phyloP scores from a whole-genome alignment of 2,888 invertebrate species.

The Neoascia interrupta region DNA sequence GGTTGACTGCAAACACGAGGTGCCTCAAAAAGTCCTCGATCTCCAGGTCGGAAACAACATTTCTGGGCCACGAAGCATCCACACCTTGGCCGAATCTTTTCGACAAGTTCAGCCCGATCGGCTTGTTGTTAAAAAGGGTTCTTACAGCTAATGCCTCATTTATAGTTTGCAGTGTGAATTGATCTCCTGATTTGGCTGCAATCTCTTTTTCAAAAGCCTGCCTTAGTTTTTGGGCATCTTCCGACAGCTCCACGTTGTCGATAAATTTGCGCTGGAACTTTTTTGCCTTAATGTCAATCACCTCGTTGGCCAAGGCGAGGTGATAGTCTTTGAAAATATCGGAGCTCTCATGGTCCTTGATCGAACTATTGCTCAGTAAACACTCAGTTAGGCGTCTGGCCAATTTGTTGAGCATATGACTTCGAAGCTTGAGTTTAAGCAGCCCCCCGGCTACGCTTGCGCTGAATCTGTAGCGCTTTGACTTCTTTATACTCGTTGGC shows the following conservation, averaged over 20 bases:
- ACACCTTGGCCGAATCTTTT: not conserved
- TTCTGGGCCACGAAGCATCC: not conserved
- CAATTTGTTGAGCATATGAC: not conserved
- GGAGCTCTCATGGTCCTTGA: not conserved
- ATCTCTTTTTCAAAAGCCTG: too few relatives aligned
- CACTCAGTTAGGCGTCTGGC: not conserved
- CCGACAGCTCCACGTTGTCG: not conserved
- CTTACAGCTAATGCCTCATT: too few relatives aligned
- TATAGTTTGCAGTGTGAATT: too few relatives aligned
- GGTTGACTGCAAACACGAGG: not conserved
- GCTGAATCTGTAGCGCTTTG: not conserved
- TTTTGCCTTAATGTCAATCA: not conserved
- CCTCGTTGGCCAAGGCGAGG: not conserved
- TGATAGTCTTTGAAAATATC: not conserved
- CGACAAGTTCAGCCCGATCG: too few relatives aligned
- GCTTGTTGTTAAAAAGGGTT: too few relatives aligned
- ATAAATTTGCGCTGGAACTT: not conserved
- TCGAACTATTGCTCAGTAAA: not conserved
- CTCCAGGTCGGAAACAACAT: not conserved
- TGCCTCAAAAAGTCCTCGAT: not conserved
- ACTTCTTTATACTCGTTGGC: not conserved
- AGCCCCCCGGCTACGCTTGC: too few relatives aligned
- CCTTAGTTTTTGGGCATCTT: not conserved
- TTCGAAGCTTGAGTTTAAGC: too few relatives aligned
- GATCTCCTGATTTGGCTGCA: too few relatives aligned